A percentile compares a stretch with the other conserved stretches of the same genome.
Evolutionary conservation across 2,113 vertebrate species (phyloP).

Genomic region (Axis porcinus): DNA sequence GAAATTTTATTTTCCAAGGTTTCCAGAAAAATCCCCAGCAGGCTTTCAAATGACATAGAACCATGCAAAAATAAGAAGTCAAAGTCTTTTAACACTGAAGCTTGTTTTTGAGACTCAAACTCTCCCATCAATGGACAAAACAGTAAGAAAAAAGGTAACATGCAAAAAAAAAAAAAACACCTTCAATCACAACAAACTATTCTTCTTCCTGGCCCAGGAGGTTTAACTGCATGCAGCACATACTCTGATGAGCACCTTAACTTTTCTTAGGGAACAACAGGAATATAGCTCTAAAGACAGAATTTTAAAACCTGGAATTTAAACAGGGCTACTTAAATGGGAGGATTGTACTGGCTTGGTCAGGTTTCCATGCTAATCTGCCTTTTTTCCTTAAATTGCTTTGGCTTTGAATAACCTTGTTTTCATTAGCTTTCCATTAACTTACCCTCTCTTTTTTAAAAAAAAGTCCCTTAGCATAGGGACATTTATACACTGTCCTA

Average conservation of each 20-base stretch:
- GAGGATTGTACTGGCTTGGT: background rate
- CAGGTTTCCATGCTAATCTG: background rate
- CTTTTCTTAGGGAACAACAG: background rate
- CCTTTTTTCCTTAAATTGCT: constrained; percentile 7
- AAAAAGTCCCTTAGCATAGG: background rate
- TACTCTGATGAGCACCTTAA: background rate
- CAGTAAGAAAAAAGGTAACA: background rate
- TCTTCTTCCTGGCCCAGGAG: background rate
- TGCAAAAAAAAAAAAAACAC: background rate
- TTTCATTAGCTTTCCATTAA: constrained; percentile 40
- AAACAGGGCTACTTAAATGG: background rate
- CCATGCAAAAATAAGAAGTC: background rate
- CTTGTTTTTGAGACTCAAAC: background rate
- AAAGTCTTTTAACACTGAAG: background rate
- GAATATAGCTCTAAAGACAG: background rate
- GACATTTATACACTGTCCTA: constrained; percentile 31
- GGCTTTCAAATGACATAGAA: background rate
- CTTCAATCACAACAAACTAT: background rate
- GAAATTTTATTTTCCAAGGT: background rate
- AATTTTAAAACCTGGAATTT: background rate
- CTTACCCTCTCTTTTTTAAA: background rate
- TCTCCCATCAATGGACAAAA: background rate
- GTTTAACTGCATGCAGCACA: background rate
- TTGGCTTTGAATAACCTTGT: constrained; percentile 33
- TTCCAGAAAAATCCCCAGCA: background rate